phyloP scores from a whole-genome alignment of 2,888 invertebrate species.

The Eristalis intricaria region DNA sequence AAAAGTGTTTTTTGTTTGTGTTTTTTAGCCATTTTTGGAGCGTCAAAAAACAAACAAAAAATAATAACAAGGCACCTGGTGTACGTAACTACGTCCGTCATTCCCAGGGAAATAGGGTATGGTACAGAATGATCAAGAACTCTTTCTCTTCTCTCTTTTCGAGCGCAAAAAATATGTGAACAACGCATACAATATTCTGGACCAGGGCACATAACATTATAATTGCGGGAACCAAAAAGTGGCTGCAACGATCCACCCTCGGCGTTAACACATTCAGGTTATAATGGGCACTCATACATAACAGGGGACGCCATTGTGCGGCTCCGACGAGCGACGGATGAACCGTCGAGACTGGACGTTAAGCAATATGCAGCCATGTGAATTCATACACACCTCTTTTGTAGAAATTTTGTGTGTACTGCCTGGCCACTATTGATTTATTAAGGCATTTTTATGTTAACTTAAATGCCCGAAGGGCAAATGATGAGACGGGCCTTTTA shows the following conservation, averaged over 20 bases:
- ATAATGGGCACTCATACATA: slow-evolving; percentile 34
- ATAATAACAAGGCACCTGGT: too few species aligned
- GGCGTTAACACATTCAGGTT: slow-evolving; percentile 55
- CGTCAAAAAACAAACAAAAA: too few species aligned
- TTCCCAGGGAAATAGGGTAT: not conserved
- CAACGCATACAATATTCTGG: not conserved
- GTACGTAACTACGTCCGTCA: too few species aligned
- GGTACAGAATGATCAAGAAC: not conserved
- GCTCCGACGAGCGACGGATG: not conserved
- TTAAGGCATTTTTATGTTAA: slow-evolving; percentile 68
- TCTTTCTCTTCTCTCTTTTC: not conserved
- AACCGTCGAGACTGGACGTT: slow-evolving; percentile 4
- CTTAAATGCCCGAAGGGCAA: slow-evolving; percentile 63
- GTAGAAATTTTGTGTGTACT: not conserved
- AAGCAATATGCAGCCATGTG: slow-evolving; percentile 46
- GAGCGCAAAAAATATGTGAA: not conserved
- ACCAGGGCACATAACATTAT: slow-evolving; percentile 43
- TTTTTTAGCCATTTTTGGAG: too few species aligned
- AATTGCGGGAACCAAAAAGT: slow-evolving; percentile 63
- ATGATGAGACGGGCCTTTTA: slow-evolving; percentile 68
- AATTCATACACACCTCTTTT: slow-evolving; percentile 52
- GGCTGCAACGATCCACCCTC: slow-evolving; percentile 60
- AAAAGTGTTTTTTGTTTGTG: too few species aligned
- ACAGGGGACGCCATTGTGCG: not conserved
- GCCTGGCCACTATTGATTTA: slow-evolving; percentile 61